Conservation (phyloP, 92 coral and sea anemone genomes). For the Scolanthus callimorphus region DNA sequence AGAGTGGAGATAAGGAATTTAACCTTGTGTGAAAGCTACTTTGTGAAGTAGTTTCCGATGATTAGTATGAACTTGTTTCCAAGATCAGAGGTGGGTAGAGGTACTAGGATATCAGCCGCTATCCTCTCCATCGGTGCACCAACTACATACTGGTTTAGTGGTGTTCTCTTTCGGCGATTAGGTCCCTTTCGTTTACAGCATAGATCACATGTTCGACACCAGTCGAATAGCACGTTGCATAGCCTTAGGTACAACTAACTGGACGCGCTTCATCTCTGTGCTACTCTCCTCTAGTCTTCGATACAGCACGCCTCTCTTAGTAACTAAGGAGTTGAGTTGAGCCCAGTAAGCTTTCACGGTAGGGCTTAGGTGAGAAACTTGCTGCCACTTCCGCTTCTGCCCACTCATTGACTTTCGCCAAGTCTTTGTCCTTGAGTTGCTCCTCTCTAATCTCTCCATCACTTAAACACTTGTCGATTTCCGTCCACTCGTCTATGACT, state of each 20-base stretch:
- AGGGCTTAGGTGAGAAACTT: slow-evolving; percentile 4
- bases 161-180: no score
- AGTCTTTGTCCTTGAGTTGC: no score
- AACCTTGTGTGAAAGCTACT: no score
- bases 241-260: slow-evolving; percentile 25
- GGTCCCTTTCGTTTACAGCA: slow-evolving; percentile 19
- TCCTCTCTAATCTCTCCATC: neutral
- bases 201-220: slow-evolving; percentile 6
- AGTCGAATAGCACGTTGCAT: no score
- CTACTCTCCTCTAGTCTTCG: slow-evolving; percentile 29
- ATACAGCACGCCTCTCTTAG: slow-evolving; percentile 27
- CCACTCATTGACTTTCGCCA: neutral
- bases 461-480: neutral
- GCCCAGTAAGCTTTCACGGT: slow-evolving; percentile 40
- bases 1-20: no score
- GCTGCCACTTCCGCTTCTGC: neutral
- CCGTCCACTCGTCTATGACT: no score
- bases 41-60: no score
- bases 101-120: slow-evolving; percentile 7
- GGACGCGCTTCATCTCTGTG: neutral
- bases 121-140: slow-evolving; percentile 16
- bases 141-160: no score
- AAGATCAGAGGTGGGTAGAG: slow-evolving; percentile 2
- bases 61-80: slow-evolving; percentile 24
- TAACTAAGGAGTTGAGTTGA: slow-evolving; percentile 27